A percentile compares a stretch with the other conserved stretches of the same genome.
phyloP scores from a whole-genome alignment of 2,888 invertebrate species.

The Empis stercorea region DNA sequence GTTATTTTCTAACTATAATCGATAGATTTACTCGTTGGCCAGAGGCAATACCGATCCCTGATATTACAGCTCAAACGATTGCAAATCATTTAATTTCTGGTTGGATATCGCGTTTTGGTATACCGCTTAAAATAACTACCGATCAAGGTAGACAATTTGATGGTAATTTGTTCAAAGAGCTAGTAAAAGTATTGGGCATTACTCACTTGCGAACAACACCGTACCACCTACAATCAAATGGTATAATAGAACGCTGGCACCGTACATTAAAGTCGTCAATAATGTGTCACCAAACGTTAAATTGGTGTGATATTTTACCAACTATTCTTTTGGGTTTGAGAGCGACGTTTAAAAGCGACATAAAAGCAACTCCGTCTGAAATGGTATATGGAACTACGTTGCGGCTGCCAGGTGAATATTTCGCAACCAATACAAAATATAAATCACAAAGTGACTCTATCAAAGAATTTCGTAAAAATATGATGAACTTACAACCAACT shows the following conservation, averaged over 20 bases:
- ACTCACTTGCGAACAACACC: slow-evolving; percentile 18
- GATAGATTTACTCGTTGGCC: neutral
- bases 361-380: no score
- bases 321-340: no score
- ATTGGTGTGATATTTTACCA: no score
- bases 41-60: neutral
- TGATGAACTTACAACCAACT: neutral
- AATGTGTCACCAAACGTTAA: no score
- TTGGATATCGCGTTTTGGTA: slow-evolving; percentile 34
- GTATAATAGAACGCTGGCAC: slow-evolving; percentile 11
- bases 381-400: no score
- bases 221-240: slow-evolving; percentile 11
- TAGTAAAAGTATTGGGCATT: slow-evolving; percentile 16
- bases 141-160: slow-evolving; percentile 29
- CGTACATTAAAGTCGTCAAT: slow-evolving; percentile 3
- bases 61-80: neutral
- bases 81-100: neutral
- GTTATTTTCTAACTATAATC: neutral
- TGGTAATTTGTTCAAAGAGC: slow-evolving; percentile 18
- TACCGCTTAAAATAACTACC: slow-evolving; percentile 24
- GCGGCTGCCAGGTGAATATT: no score
- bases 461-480: no score
- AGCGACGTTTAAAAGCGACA: no score
- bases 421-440: no score
- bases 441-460: no score